A percentile compares a stretch with the other conserved stretches of the same genome.
These are phyloP conservation scores for Penaeus vannamei DNA, from an alignment of 1,140 invertebrate species.

Conservation along the genomic window DNA sequence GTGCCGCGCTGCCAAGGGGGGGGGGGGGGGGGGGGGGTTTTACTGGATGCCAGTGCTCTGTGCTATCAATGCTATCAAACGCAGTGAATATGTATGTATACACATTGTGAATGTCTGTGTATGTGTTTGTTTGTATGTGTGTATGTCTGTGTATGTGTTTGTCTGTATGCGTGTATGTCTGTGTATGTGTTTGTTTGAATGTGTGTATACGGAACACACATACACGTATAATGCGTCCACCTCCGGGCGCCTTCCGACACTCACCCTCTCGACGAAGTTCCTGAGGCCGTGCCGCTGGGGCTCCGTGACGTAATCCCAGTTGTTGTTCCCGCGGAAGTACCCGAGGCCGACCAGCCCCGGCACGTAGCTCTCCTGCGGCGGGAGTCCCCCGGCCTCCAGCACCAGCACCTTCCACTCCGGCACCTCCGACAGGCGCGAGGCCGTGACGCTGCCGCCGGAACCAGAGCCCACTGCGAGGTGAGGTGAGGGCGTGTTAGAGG, in stretches of 20 bases:
- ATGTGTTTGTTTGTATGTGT: background rate
- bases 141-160: background rate
- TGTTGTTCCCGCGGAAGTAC: conserved; percentile 38
- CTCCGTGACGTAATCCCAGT: conserved; percentile 21
- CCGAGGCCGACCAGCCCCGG: conserved; percentile 34
- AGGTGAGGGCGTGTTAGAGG: no score
- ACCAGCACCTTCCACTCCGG: conserved; percentile 30
- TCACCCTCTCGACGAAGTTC: conserved; percentile 43
- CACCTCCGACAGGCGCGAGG: conserved; percentile 25
- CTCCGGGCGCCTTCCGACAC: background rate
- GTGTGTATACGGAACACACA: conserved; percentile 6
- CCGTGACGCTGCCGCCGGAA: conserved; percentile 17
- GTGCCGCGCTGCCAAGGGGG: conserved; percentile 19
- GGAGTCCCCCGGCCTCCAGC: conserved; percentile 22
- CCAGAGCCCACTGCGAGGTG: conserved; percentile 30
- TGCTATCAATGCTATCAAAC: no score
- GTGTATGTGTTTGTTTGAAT: background rate
- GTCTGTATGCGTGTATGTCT: background rate
- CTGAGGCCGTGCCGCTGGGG: conserved; percentile 36
- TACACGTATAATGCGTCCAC: background rate
- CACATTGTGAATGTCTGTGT: background rate
- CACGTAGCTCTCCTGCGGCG: conserved; percentile 37
- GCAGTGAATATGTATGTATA: no score
- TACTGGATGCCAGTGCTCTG: no score
- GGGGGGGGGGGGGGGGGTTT: no score